Base-by-base conservation (phyloP, 2,113 vertebrate genomes). In the Gymnorhina tibicen region DNA sequence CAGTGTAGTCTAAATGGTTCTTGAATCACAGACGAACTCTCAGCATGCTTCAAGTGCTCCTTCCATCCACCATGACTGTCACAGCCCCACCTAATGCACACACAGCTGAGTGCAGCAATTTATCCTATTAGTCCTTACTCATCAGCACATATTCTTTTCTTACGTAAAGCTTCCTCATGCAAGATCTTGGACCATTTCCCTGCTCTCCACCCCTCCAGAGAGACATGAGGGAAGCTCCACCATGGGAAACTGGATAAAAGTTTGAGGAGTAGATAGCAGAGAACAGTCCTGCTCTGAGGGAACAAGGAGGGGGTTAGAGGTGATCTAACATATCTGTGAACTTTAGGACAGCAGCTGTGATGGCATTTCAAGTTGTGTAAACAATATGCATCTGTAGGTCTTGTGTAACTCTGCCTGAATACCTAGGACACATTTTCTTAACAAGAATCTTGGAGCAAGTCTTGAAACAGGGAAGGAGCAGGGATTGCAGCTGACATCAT, bases 291-390 rank as follows among this genome's bases (percentile, higher is more conserved):
- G 56, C 49, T 82, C 69, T 82, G 73, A 93, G 86, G 53, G 41
- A 90, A 79, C 73, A 82, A 78, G 86, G 88, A 84, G 39, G 20
- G 26, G 35, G 13, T 72, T 76, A 93, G 83, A 96, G 83, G 83
- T 95, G 93, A 93, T 86, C 86, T 96, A 92, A 94, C 60, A 2
- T 85, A 79, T 93, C 76, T 85, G 58, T 93, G 96, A 96, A 89
- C 93, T 96, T 90, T 86, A 92, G 82, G 85, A 89, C 49, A 91
- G 69, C 93, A 94, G 96, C 86, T 94, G 73, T 87, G 80, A 78
- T 95, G 92, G 91, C 76, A 75, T 93, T 95, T 92, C 63, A 89
- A 94, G 86, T 94, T 93, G 86, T 81, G 69, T 95, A 97, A 97
- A 97, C 92, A 94, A 14, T 86, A 1, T 89, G 76, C 92, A 93